phyloP scores from a whole-genome alignment of 35 echinoderm and acorn worm genomes.

The Heliocidaris erythrogramma region DNA sequence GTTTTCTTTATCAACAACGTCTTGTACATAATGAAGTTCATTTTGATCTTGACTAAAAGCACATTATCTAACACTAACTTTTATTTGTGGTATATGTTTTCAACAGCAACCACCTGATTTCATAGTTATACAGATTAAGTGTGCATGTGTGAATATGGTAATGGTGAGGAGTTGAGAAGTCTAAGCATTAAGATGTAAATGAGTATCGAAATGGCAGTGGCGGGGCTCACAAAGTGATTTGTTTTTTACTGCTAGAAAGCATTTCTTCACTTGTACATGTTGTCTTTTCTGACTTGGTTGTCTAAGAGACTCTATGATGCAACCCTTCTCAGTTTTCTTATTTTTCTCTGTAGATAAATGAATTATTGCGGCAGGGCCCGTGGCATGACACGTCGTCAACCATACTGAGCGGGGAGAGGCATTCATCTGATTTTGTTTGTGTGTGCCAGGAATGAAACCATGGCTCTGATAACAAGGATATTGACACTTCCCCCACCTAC shows the following conservation, averaged over 20 bases:
- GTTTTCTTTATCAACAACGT: neutral
- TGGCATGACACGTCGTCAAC: slow-evolving; percentile 85
- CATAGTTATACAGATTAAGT: neutral
- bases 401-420: slow-evolving; percentile 64
- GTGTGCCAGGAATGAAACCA: slow-evolving; percentile 15
- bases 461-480: neutral
- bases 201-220: slow-evolving; percentile 50
- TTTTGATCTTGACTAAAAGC: neutral
- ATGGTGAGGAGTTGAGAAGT: neutral
- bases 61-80: neutral
- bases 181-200: slow-evolving; percentile 12
- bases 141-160: slow-evolving; percentile 16
- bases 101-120: neutral
- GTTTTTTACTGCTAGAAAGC: neutral
- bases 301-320: slow-evolving; percentile 20
- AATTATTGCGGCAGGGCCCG: slow-evolving; percentile 72
- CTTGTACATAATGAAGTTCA: neutral
- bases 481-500: neutral
- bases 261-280: neutral
- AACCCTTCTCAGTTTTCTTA: slow-evolving; percentile 26
- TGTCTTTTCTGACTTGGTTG: neutral
- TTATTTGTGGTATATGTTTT: neutral
- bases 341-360: slow-evolving; percentile 54
- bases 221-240: slow-evolving; percentile 25
- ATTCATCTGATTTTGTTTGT: neutral